phyloP scores from a whole-genome alignment of 2,797 vertebrate species.

The Monodelphis domestica region DNA sequence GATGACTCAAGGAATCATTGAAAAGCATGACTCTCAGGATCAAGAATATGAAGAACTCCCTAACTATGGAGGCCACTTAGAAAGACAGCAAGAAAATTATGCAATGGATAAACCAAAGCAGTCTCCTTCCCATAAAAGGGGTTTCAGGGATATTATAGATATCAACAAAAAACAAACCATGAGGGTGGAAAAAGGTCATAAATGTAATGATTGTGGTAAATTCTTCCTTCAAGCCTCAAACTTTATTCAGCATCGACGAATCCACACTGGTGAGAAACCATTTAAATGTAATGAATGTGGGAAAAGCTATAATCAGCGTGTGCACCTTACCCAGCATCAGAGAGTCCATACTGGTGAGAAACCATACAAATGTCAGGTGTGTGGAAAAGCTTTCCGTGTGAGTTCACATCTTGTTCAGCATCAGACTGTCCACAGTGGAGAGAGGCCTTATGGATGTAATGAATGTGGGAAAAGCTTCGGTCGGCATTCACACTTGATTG shows the following conservation, averaged over 20 bases:
- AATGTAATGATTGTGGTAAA: slow-evolving; percentile 81
- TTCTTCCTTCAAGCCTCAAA: slow-evolving; percentile 81
- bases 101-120: slow-evolving; percentile 50
- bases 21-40: slow-evolving; percentile 28
- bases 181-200: slow-evolving; percentile 75
- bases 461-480: slow-evolving; percentile 78
- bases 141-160: slow-evolving; percentile 33
- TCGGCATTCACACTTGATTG: slow-evolving; percentile 77
- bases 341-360: slow-evolving; percentile 79
- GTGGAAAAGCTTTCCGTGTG: slow-evolving; percentile 79
- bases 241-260: slow-evolving; percentile 81
- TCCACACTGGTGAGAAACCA: slow-evolving; percentile 83
- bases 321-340: slow-evolving; percentile 81
- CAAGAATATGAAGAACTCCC: slow-evolving; percentile 55
- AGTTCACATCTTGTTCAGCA: slow-evolving; percentile 82
- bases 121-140: slow-evolving; percentile 54
- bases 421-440: slow-evolving; percentile 80
- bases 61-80: slow-evolving; percentile 46
- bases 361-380: slow-evolving; percentile 78
- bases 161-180: slow-evolving; percentile 72
- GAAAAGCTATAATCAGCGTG: slow-evolving; percentile 77
- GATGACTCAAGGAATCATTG: slow-evolving; percentile 30
- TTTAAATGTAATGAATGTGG: slow-evolving; percentile 81
- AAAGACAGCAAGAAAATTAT: slow-evolving; percentile 68
- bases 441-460: slow-evolving; percentile 72